Base-by-base conservation (phyloP, 2,797 vertebrate genomes). In the Schizopygopsis pylzovi region DNA sequence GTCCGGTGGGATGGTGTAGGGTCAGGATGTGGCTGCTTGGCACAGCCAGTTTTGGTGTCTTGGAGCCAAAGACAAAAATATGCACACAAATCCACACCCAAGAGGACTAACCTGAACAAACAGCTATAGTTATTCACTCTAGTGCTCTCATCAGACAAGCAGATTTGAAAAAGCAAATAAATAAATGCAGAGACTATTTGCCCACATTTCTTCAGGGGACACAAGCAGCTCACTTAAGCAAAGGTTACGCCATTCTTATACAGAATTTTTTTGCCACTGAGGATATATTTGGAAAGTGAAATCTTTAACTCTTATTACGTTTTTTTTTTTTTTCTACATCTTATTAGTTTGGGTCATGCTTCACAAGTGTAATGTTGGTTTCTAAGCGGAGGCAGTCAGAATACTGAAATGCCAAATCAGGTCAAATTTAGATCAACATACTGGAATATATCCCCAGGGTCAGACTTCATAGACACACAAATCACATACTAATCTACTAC, bases 61-160 rank as follows among this genome's bases (percentile, higher is more conserved):
- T 45, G 16, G 28, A 79, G 81, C 75, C 67, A 71, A 47, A 70
- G 81, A 65, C 86, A 83, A 45, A 83, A 79, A 87, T 83, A 80
- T 0, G 0, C 68, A 43, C 82, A 65, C 75, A 85, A 59, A 70
- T 78, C 59, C 59, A 68, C 63, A 77, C 82, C 56, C 71, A 76
- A 67, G 16, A 67, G 28, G 33, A 77, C 71, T 77, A 67, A 77
- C 54, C 39, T 45, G 43, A 84, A 54, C 59, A 67, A 49, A 54
- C 25, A 67, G 15, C 72, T 84, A 63, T 47, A 65, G 43, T 76
- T 37, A 54, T 76, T 65, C 22, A 1, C 20, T 77, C 15, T 7
- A 41, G 37, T 37, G 22, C 16, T 78, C 47, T 70, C 75, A 78
- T 28, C 47, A 78, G 71, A 81, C 61, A 78, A 59, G 37, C 75